Evolutionary conservation across 2,113 vertebrate genomes (phyloP).

Genomic region (Dendropsophus ebraccatus): DNA sequence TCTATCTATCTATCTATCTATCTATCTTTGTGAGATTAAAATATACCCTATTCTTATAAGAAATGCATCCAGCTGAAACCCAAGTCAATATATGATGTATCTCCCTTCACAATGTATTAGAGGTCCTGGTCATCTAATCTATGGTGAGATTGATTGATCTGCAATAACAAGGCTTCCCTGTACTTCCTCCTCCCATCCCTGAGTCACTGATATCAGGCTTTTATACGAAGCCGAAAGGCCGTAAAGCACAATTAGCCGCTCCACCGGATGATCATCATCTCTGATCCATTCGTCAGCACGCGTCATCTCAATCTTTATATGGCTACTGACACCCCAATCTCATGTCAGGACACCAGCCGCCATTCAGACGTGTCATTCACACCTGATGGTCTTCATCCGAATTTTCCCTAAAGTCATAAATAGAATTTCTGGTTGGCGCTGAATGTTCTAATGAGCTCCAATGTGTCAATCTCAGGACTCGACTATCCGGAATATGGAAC

Average conservation of each 20-base stretch:
- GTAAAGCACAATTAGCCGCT: conserved; percentile 40
- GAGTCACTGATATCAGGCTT: not conserved
- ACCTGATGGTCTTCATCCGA: not conserved
- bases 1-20: not conserved
- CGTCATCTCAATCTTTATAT: conserved; percentile 30
- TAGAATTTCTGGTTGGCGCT: conserved; percentile 5
- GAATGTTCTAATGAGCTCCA: conserved; percentile 23
- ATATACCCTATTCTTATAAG: not conserved
- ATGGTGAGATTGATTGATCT: conserved; percentile 4
- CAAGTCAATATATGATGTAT: not conserved
- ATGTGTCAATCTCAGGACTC: conserved; percentile 17
- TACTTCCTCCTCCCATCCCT: not conserved
- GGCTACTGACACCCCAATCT: conserved; percentile 32
- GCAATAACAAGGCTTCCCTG: not conserved
- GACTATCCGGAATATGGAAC: not conserved
- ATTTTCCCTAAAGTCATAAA: conserved; percentile 10
- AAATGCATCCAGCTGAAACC: not conserved
- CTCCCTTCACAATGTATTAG: not conserved
- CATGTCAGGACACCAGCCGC: not conserved
- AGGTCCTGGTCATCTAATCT: not conserved
- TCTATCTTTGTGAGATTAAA: not conserved
- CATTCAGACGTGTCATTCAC: not conserved
- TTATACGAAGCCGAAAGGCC: not conserved
- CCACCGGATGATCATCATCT: conserved; percentile 16
- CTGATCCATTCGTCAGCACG: not conserved